These are phyloP conservation scores for Calvadosia cruxmelitensis DNA, from an alignment of 30 jellyfish, hydroid and myxozoan genomes.

Conservation along the genomic window DNA sequence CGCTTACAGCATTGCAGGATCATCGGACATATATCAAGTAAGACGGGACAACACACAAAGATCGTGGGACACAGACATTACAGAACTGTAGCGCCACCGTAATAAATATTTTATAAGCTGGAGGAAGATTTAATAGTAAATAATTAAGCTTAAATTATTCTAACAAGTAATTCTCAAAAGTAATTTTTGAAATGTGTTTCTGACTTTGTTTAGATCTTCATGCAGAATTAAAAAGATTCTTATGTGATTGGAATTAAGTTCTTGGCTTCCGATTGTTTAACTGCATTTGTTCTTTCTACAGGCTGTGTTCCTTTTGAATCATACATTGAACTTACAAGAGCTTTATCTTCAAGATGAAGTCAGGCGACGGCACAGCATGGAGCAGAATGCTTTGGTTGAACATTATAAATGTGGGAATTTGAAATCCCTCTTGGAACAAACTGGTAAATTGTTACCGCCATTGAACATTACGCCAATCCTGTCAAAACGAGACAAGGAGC, in stretches of 20 bases:
- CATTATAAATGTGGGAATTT: slow-evolving; percentile 51
- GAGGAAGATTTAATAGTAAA: no score
- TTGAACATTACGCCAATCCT: slow-evolving; percentile 25
- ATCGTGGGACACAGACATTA: no score
- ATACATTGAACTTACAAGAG: slow-evolving; percentile 55
- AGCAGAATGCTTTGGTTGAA: slow-evolving; percentile 35
- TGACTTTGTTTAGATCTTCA: background rate
- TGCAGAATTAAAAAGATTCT: background rate
- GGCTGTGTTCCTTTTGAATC: slow-evolving; percentile 53
- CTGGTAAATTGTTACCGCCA: slow-evolving; percentile 27
- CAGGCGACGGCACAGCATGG: slow-evolving; percentile 30
- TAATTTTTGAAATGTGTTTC: background rate
- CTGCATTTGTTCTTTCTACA: no score
- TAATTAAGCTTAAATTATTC: no score
- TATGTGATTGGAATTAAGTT: no score
- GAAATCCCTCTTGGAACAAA: slow-evolving; percentile 25
- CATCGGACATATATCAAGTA: no score
- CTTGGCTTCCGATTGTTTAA: no score
- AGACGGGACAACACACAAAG: no score
- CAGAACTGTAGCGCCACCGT: no score
- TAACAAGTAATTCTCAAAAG: no score
- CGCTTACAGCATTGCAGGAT: no score
- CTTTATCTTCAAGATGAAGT: slow-evolving; percentile 36
- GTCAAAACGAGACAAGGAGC: slow-evolving; percentile 28
- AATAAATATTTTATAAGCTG: no score